Conservation (phyloP, 2,888 invertebrate species). For the Sinelater perroti region DNA sequence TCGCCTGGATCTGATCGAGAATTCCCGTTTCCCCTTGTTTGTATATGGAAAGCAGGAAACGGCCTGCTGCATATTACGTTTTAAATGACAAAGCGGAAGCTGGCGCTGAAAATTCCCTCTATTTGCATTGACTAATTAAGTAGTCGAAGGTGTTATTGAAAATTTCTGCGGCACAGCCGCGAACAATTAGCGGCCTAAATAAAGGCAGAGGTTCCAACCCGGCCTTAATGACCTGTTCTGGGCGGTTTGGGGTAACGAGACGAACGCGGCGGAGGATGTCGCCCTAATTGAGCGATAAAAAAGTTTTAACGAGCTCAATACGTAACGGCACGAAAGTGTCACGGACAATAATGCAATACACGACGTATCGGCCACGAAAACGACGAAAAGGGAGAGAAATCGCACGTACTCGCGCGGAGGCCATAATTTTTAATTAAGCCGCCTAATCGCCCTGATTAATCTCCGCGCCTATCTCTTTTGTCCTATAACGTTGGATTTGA, state of each 20-base stretch:
- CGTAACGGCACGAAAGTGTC: constrained; percentile 17
- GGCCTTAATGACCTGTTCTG: no score
- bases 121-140: constrained; percentile 14
- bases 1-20: no score
- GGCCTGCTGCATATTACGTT: constrained; percentile 3
- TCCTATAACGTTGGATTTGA: no score
- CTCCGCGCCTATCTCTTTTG: constrained; percentile 28
- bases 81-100: constrained; percentile 18
- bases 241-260: no score
- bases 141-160: constrained; percentile 8
- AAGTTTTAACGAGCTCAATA: constrained; percentile 2
- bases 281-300: not conserved
- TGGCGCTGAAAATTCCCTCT: not conserved
- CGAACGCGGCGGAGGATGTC: no score
- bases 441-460: constrained; percentile 36
- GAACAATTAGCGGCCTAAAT: no score
- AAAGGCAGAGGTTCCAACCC: no score
- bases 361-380: constrained; percentile 17
- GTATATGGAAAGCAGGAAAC: constrained; percentile 3
- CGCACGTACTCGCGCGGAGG: constrained; percentile 21
- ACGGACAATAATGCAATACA: constrained; percentile 3
- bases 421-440: constrained; percentile 36
- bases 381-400: constrained; percentile 35
- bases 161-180: no score
- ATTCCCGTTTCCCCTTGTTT: constrained; percentile 15